Base-by-base conservation (phyloP, 2,888 invertebrate species). In the Elmis aenea region DNA sequence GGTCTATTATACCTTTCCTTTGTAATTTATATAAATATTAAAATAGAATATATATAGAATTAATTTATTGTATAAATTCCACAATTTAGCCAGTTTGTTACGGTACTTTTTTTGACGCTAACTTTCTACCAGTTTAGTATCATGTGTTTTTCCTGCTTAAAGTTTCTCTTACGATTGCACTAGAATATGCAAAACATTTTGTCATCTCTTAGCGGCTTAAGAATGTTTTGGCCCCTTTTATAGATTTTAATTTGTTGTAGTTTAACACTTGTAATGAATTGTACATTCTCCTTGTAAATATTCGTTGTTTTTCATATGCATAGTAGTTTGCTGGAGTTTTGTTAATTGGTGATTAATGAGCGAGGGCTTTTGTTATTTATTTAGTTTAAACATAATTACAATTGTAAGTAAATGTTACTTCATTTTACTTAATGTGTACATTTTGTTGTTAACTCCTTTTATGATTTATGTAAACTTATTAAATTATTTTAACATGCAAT, bases 401-500 rank as follows among this genome's bases (percentile, higher is more conserved):
- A 50, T 50, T 52, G 42, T 47, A 50, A 46, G 47, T 59, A 54
- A 34, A 33, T 45, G 51, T 53, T 53, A 55, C 54, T 58, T 57
- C 57, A 56, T 57, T 52, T 55, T 59, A 53, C 52, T 42, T 45
- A 47, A 42, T 55, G 50, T 64, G 61, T 61, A 63, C 51, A 62
- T 64, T 64, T 61, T 61, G 62, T 63, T 61, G 58, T 58, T 57
- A 58, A 60, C 55, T 58, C 43, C 37, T 38, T 39, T 45, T 45
- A 42, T 42, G 42, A 41, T 43, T 36, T 41, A 43, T 43, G 43
- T 33, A 43, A 33, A 36, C 38, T 38, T 41, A 55, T 58, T 64
- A 63, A 64, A 61, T 63, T 62, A 62, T 65, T 64, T 59, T 58
- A 57, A 59, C 48, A 57, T 49, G 46, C 53, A 56, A 46, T 50